A percentile compares a stretch with the other conserved stretches of the same genome.
These are phyloP conservation scores for Ctenicera cuprea DNA, from an alignment of 2,888 invertebrate genomes.

Conservation along the genomic window DNA sequence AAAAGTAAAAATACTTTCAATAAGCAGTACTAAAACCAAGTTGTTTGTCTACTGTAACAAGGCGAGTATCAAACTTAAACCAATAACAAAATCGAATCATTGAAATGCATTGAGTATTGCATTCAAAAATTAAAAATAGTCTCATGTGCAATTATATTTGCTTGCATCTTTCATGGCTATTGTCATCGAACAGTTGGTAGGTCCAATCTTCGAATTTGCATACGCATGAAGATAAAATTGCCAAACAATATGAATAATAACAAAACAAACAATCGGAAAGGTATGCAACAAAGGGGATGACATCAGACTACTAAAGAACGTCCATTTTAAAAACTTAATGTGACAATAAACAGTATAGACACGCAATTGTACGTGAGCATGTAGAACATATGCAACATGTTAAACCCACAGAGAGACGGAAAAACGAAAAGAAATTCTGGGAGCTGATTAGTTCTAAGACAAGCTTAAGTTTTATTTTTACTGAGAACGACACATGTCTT, in stretches of 20 bases:
- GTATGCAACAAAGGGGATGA: conserved; percentile 35
- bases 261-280: conserved; percentile 29
- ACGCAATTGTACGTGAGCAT: conserved; percentile 61
- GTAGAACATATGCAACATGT: conserved; percentile 51
- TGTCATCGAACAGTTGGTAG: background rate
- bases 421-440: conserved; percentile 5
- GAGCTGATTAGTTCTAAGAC: background rate
- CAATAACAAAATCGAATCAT: no score
- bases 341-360: conserved; percentile 57
- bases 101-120: background rate
- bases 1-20: no score
- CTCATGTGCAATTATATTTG: background rate
- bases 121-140: background rate
- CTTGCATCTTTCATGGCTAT: background rate
- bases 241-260: conserved; percentile 32
- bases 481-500: background rate
- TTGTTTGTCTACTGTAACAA: no score
- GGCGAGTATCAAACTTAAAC: no score
- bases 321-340: conserved; percentile 56
- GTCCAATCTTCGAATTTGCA: conserved; percentile 32
- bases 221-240: conserved; percentile 37
- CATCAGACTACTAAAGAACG: conserved; percentile 49
- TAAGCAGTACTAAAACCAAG: no score
- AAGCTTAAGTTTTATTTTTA: background rate
- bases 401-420: conserved; percentile 25